A percentile compares a stretch with the other conserved stretches of the same genome.
These are phyloP conservation scores for Cheilosia scutellata DNA, from an alignment of 2,888 invertebrate species.

Conservation along the genomic window DNA sequence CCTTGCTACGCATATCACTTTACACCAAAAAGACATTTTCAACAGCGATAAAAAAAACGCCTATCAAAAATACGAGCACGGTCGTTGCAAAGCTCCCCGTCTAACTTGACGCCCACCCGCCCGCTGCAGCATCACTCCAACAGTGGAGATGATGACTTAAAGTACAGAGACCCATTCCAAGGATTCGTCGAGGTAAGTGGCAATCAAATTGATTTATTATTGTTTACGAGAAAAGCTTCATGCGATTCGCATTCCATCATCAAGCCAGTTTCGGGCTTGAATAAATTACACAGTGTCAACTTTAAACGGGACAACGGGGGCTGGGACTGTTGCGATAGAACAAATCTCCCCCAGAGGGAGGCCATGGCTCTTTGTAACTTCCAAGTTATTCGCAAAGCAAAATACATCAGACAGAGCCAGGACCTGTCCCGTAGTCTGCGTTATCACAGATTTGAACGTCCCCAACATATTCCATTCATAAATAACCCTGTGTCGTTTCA, in stretches of 20 bases:
- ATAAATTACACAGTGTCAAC: constrained; percentile 70
- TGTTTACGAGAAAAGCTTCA: constrained; percentile 67
- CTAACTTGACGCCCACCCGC: constrained; percentile 5
- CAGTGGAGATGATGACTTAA: constrained; percentile 44
- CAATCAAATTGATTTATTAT: constrained; percentile 76
- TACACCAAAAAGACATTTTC: constrained; percentile 36
- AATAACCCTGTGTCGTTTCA: constrained; percentile 60
- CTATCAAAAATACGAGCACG: constrained; percentile 24
- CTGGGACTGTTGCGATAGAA: constrained; percentile 31
- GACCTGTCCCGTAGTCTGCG: constrained; percentile 55
- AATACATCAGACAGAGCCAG: constrained; percentile 44
- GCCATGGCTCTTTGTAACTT: constrained; percentile 60
- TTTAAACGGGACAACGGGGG: constrained; percentile 25
- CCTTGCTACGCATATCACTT: constrained; percentile 40
- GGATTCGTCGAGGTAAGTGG: constrained; percentile 43
- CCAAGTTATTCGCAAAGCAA: constrained; percentile 61
- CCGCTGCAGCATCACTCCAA: constrained; percentile 7
- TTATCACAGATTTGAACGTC: constrained; percentile 73
- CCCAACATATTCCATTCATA: constrained; percentile 71
- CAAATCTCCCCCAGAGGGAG: not conserved
- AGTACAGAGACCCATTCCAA: constrained; percentile 8
- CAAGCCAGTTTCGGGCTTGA: constrained; percentile 37
- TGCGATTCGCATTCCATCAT: constrained; percentile 53
- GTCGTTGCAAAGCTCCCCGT: constrained; percentile 12
- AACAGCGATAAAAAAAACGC: constrained; percentile 63